These are phyloP conservation scores for Epinotia nisella DNA, from an alignment of 2,888 invertebrate genomes.

Conservation along the genomic window DNA sequence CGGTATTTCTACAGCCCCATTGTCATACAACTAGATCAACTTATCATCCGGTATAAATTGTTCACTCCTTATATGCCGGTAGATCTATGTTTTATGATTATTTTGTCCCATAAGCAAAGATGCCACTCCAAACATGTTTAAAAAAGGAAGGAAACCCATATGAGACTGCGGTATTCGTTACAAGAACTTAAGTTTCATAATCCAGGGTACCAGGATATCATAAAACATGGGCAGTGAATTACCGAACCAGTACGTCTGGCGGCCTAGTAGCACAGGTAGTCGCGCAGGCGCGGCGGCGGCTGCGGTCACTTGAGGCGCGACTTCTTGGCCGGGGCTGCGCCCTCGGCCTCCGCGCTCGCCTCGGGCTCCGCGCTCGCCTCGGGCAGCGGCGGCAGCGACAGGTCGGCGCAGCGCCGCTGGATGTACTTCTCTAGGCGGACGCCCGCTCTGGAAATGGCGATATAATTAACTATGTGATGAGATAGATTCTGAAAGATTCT, in stretches of 20 bases:
- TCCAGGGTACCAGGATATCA: background rate
- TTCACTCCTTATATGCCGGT: no score
- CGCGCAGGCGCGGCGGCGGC: slow-evolving; percentile 54
- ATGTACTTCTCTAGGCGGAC: slow-evolving; percentile 88
- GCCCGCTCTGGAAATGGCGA: slow-evolving; percentile 87
- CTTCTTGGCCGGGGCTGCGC: slow-evolving; percentile 60
- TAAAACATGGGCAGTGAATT: background rate
- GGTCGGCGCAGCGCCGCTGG: slow-evolving; percentile 88
- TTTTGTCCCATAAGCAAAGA: no score
- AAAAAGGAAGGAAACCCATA: no score
- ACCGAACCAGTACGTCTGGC: background rate
- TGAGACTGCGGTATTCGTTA: no score
- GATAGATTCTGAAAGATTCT: no score
- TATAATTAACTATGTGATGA: no score
- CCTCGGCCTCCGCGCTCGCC: slow-evolving; percentile 44
- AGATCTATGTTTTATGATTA: no score
- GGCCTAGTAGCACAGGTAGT: slow-evolving; percentile 65
- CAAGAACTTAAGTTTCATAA: background rate
- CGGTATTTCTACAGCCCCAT: background rate
- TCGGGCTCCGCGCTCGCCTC: slow-evolving; percentile 65
- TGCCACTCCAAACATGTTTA: no score
- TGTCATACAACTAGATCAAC: background rate
- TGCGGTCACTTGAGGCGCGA: slow-evolving; percentile 67
- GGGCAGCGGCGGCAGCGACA: slow-evolving; percentile 83
- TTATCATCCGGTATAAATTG: no score